These are phyloP conservation scores for Morpho achilles DNA, from an alignment of 2,888 invertebrate species.

Conservation along the genomic window DNA sequence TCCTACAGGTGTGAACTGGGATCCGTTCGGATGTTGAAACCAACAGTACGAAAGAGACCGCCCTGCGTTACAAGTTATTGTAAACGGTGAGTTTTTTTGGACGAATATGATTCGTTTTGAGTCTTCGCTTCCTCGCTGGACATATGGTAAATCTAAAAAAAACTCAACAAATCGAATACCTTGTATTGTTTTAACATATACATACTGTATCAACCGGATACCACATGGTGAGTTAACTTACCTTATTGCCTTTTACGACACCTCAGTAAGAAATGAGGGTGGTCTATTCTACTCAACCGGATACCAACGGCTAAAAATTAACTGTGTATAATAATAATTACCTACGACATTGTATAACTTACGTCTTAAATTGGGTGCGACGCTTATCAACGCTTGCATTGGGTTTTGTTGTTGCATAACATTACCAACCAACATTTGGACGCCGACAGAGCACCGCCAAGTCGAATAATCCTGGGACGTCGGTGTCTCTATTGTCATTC, in stretches of 20 bases:
- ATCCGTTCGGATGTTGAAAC: constrained; percentile 67
- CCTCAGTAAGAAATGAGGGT: too few species aligned
- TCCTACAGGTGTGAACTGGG: constrained; percentile 54
- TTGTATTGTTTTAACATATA: too few species aligned
- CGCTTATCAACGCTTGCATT: constrained; percentile 61
- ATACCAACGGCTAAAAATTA: too few species aligned
- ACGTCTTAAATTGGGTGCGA: constrained; percentile 31
- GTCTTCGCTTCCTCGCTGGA: neutral
- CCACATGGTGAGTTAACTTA: too few species aligned
- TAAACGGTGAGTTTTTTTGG: constrained; percentile 45
- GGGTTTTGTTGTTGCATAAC: constrained; percentile 41
- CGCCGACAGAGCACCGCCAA: constrained; percentile 72
- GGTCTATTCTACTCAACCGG: too few species aligned
- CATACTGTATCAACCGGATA: too few species aligned
- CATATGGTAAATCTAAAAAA: constrained; percentile 1
- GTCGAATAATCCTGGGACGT: constrained; percentile 50
- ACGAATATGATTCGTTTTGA: constrained; percentile 42
- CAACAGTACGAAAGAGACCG: constrained; percentile 64
- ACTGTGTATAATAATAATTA: too few species aligned
- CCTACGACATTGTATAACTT: constrained; percentile 7
- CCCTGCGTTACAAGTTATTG: constrained; percentile 52
- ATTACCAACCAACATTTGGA: constrained; percentile 44
- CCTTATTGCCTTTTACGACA: too few species aligned
- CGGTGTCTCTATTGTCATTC: constrained; percentile 64
- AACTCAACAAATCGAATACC: too few species aligned